A percentile compares a stretch with the other conserved stretches of the same genome.
Conservation (phyloP, 2,888 invertebrate species). For the Nomada lathburiana region DNA sequence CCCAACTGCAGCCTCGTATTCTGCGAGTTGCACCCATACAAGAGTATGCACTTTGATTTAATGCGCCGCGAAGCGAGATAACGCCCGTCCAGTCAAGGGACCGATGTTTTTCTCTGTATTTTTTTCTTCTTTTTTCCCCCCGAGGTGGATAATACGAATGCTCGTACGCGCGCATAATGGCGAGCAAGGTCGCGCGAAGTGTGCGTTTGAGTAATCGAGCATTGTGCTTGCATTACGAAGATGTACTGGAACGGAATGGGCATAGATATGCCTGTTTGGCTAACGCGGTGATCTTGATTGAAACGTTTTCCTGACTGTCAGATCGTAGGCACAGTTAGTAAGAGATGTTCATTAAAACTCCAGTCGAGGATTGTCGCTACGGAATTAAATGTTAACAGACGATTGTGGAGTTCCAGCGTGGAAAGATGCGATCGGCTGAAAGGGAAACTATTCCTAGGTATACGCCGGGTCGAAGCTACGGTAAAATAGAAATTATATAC, state of each 20-base stretch:
- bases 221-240: conserved; percentile 55
- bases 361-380: neutral
- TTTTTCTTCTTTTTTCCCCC: neutral
- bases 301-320: conserved; percentile 28
- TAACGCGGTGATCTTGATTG: conserved; percentile 47
- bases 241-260: conserved; percentile 43
- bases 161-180: conserved; percentile 53
- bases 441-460: neutral
- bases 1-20: conserved; percentile 65
- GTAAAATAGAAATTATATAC: conserved; percentile 7
- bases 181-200: conserved; percentile 58
- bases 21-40: conserved; percentile 60
- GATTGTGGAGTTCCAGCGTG: neutral
- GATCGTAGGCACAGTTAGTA: conserved; percentile 29
- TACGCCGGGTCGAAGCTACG: neutral
- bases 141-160: conserved; percentile 56
- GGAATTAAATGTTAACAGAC: neutral
- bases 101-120: conserved; percentile 26
- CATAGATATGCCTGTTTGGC: conserved; percentile 50
- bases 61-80: conserved; percentile 62
- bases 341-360: conserved; percentile 50
- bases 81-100: conserved; percentile 38
- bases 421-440: neutral
- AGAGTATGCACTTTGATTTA: conserved; percentile 68
- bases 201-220: conserved; percentile 55